Base-by-base conservation (phyloP, 1,140 invertebrate species). In the Copidosoma floridanum region DNA sequence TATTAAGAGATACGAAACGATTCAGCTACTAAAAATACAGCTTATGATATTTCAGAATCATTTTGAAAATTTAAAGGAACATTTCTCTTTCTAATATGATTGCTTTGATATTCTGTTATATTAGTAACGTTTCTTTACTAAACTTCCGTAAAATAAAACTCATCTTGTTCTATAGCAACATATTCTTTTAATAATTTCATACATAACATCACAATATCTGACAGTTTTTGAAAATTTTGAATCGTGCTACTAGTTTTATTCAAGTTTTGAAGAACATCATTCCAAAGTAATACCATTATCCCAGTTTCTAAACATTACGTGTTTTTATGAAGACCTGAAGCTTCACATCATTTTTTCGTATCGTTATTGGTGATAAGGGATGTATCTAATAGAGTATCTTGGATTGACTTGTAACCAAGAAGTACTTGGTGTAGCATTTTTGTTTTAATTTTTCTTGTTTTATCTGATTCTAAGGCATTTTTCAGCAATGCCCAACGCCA, bases 231-330 rank as follows among this genome's bases (percentile, higher is more conserved):
- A 38, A 23, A n/a, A 38, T 16, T 40, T 38, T 38, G 37, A 40
- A 53, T 8, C 2, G 12, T 24, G 1, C 26, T 53, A 40, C 37
- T 53, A 1, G 50, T 53, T 4, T 40, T 40, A n/a, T 53, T 26
- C 1, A 53, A 8, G 26, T 24, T 53, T 38, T 26, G 11, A 14
- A 53, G 35, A 53, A 53, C 16, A 38, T 53, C 50, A n/a, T 40
- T n/a, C 50, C 50, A 53, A 40, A 53, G 40, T 5, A n/a, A 24
- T 8, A 23, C 32, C 32, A 53, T 26, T n/a, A 53, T 53, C n/a
- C 50, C 50, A 0, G 50, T 53, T 26, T 53, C 50, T 24, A 53
- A 29, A 24, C n/a, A 14, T 6, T 37, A 53, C 20, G 26, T 53
- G 38, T 38, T 53, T 24, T 38, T 26, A 26, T 29, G 26, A 26